A percentile compares a stretch with the other conserved stretches of the same genome.
Conservation (phyloP, 2,888 invertebrate species). For the Andrena haemorrhoa region DNA sequence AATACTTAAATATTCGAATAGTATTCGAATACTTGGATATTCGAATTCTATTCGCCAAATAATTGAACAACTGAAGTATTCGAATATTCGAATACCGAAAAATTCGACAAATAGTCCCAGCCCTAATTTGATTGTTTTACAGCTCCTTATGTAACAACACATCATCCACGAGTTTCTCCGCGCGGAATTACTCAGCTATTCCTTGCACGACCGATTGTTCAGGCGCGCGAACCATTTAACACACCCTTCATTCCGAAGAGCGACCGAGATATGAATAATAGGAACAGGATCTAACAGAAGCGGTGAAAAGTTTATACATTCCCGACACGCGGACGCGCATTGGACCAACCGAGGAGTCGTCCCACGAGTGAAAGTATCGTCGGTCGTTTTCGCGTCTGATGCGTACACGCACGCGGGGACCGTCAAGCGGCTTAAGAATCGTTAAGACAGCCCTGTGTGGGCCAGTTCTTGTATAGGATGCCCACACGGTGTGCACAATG, state of each 20-base stretch:
- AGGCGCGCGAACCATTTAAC: slow-evolving; percentile 24
- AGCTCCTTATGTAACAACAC: neutral
- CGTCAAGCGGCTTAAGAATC: slow-evolving; percentile 46
- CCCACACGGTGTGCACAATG: slow-evolving; percentile 62
- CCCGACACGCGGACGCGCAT: neutral
- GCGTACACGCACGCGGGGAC: slow-evolving; percentile 16
- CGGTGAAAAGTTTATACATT: slow-evolving; percentile 48
- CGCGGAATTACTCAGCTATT: neutral
- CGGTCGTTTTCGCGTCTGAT: slow-evolving; percentile 43
- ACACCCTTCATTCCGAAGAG: neutral
- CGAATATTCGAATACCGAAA: too few relatives aligned
- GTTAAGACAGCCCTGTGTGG: slow-evolving; percentile 66
- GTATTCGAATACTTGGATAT: too few relatives aligned
- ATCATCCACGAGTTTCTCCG: neutral
- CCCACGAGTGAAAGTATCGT: slow-evolving; percentile 63
- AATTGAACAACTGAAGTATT: too few relatives aligned
- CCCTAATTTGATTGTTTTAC: neutral
- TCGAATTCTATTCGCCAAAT: too few relatives aligned
- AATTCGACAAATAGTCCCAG: too few relatives aligned
- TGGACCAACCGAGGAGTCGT: slow-evolving; percentile 19
- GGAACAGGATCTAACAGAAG: slow-evolving; percentile 46
- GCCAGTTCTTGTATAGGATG: slow-evolving; percentile 57
- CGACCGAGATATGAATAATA: slow-evolving; percentile 27
- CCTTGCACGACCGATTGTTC: slow-evolving; percentile 9
- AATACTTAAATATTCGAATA: too few relatives aligned